Conservation (phyloP, 2,888 invertebrate species). For the Cantharis rustica region DNA sequence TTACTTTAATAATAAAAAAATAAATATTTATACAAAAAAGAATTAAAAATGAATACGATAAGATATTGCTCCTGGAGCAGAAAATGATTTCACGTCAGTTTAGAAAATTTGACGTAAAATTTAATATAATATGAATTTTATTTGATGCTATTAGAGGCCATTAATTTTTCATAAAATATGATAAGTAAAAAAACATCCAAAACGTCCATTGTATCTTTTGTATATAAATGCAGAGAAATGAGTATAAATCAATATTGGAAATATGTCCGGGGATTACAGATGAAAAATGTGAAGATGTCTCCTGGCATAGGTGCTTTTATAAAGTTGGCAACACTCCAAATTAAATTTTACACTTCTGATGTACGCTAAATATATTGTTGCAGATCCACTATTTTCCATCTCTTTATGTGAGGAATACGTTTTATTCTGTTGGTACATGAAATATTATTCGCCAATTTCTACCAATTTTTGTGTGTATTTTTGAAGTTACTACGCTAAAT, state of each 20-base stretch:
- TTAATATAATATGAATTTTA: constrained; percentile 17
- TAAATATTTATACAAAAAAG: background rate
- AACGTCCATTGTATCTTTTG: constrained; percentile 11
- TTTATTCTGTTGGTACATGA: constrained; percentile 13
- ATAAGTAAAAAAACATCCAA: constrained; percentile 9
- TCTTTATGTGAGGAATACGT: background rate
- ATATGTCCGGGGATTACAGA: constrained; percentile 30
- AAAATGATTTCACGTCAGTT: background rate
- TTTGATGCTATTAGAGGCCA: constrained; percentile 29
- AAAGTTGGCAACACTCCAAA: constrained; percentile 34
- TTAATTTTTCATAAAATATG: constrained; percentile 33
- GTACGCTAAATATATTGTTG: constrained; percentile 29
- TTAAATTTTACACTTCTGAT: constrained; percentile 37
- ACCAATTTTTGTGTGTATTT: background rate
- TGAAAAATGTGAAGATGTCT: constrained; percentile 32
- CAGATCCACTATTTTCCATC: constrained; percentile 7
- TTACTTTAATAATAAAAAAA: background rate
- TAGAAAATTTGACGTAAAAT: constrained; percentile 11
- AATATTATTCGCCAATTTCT: background rate
- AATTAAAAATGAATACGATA: background rate
- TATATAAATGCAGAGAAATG: constrained; percentile 26
- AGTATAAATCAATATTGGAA: constrained; percentile 30
- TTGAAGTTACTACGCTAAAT: background rate
- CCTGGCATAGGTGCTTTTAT: constrained; percentile 36
- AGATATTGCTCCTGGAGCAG: background rate